These are phyloP conservation scores for Protobothrops flavoviridis DNA, from an alignment of 2,113 vertebrate genomes.

Conservation along the genomic window DNA sequence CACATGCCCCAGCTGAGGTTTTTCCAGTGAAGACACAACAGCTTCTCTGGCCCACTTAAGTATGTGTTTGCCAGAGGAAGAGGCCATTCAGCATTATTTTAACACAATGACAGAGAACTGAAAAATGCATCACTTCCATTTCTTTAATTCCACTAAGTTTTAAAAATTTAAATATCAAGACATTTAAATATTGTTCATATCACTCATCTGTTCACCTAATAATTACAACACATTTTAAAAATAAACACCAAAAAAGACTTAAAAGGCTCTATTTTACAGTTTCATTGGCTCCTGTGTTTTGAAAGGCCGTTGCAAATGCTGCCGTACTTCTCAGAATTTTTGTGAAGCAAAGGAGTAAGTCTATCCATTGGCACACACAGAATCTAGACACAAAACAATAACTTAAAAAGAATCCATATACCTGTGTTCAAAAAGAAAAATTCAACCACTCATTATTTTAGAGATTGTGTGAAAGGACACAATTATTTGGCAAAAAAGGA, in stretches of 20 bases:
- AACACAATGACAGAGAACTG: slow-evolving; percentile 42
- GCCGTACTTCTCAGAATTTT: slow-evolving; percentile 50
- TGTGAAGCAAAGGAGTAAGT: slow-evolving; percentile 61
- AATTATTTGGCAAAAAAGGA: slow-evolving; percentile 69
- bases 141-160: slow-evolving; percentile 60
- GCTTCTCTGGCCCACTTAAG: slow-evolving; percentile 56
- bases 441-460: slow-evolving; percentile 64
- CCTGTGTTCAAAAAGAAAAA: slow-evolving; percentile 66
- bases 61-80: slow-evolving; percentile 57
- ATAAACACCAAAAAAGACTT: slow-evolving; percentile 60
- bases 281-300: slow-evolving; percentile 53
- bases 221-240: slow-evolving; percentile 68
- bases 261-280: slow-evolving; percentile 66
- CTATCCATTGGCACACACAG: slow-evolving; percentile 68
- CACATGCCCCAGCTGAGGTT: slow-evolving; percentile 48
- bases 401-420: slow-evolving; percentile 56
- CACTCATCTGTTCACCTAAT: slow-evolving; percentile 70
- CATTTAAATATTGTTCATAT: slow-evolving; percentile 73
- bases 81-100: slow-evolving; percentile 60
- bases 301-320: slow-evolving; percentile 42
- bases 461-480: slow-evolving; percentile 68
- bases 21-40: slow-evolving; percentile 57
- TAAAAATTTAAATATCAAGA: slow-evolving; percentile 71
- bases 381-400: slow-evolving; percentile 71
- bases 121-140: slow-evolving; percentile 58